phyloP scores from a whole-genome alignment of 1,140 invertebrate genomes.

The Dufourea novaeangliae region DNA sequence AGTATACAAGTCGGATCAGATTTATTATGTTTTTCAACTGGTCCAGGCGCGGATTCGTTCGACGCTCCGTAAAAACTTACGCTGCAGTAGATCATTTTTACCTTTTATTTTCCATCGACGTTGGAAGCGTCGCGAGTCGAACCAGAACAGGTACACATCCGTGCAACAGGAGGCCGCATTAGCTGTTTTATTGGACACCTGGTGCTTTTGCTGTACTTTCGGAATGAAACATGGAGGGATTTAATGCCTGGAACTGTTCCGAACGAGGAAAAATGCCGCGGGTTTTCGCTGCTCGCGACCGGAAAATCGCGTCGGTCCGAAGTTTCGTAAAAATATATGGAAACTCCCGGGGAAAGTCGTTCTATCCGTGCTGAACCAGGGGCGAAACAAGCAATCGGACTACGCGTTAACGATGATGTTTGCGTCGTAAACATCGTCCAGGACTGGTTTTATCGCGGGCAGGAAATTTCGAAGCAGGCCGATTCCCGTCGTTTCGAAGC shows the following conservation, averaged over 20 bases:
- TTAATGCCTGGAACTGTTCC: not conserved
- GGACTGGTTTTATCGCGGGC: conserved; percentile 11
- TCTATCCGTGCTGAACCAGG: not conserved
- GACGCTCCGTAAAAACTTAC: not conserved
- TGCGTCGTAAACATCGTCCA: conserved; percentile 22
- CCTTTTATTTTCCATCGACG: not conserved
- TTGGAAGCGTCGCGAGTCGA: conserved; percentile 7
- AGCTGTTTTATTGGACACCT: conserved; percentile 57
- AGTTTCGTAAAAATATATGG: not conserved
- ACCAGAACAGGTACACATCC: conserved; percentile 16
- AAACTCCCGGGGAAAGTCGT: not conserved
- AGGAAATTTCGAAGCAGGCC: not conserved
- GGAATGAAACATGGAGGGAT: conserved; percentile 15
- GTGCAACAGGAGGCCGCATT: conserved; percentile 59
- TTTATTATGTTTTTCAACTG: not conserved
- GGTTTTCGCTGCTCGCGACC: not conserved
- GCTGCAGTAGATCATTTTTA: not conserved
- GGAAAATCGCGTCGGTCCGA: not conserved
- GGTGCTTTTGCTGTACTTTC: conserved; percentile 8
- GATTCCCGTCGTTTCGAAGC: not conserved
- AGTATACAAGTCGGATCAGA: not conserved
- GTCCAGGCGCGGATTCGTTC: not conserved
- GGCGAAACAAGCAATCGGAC: not conserved
- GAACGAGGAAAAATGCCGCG: not conserved
- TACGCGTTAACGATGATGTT: conserved; percentile 11